Evolutionary conservation across 2,797 vertebrate genomes (phyloP).

Genomic region (Leucoraja ocellata): DNA sequence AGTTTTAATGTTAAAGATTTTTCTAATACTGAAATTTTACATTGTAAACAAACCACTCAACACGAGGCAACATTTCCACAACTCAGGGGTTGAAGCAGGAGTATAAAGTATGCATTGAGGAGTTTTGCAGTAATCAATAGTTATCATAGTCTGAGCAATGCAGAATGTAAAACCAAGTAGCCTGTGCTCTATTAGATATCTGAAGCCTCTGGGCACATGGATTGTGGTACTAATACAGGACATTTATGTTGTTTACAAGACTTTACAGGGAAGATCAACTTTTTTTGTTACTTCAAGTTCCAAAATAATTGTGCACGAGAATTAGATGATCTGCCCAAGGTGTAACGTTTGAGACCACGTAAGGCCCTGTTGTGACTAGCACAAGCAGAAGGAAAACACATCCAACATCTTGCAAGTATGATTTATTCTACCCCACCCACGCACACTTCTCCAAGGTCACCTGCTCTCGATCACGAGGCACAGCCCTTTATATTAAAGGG

Average conservation of each 20-base stretch:
- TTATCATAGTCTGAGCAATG: background rate
- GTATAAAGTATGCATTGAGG: too few relatives aligned
- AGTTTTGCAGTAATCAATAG: background rate
- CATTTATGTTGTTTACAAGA: background rate
- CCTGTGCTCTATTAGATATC: background rate
- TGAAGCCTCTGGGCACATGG: background rate
- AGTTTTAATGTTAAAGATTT: background rate
- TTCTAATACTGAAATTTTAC: background rate
- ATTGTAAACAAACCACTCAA: background rate
- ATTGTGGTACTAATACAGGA: background rate
- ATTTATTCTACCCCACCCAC: too few relatives aligned
- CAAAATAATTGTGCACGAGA: background rate
- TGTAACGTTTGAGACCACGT: too few relatives aligned
- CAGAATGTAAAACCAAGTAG: background rate
- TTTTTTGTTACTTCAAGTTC: background rate
- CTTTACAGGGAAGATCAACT: background rate
- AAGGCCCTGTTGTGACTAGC: too few relatives aligned
- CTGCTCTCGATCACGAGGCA: too few relatives aligned
- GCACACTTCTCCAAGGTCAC: too few relatives aligned
- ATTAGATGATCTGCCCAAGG: background rate
- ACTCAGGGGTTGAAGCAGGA: background rate
- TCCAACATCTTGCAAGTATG: too few relatives aligned
- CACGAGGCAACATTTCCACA: background rate
- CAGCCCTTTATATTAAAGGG: too few relatives aligned
- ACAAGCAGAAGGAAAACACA: too few relatives aligned